These are phyloP conservation scores for Stramonita haemastoma DNA, from an alignment of 2,888 invertebrate genomes.

Conservation along the genomic window DNA sequence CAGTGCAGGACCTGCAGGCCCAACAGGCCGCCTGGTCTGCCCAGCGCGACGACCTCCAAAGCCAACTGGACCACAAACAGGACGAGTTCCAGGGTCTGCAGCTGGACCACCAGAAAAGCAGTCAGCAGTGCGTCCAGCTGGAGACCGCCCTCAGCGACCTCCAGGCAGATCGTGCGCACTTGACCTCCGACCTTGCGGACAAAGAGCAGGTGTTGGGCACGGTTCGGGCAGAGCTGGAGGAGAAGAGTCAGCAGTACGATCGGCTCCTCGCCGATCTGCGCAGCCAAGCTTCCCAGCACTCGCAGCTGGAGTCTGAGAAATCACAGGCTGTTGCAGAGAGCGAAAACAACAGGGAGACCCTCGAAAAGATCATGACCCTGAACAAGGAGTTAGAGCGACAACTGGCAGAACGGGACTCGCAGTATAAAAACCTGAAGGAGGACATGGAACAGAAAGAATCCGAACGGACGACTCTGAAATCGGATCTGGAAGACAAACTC, in stretches of 20 bases:
- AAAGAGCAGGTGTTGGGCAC: background rate
- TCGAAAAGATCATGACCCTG: background rate
- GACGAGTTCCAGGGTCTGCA: background rate
- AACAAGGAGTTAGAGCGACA: background rate
- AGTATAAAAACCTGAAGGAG: background rate
- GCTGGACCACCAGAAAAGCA: background rate
- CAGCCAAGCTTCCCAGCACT: background rate
- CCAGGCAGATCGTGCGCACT: background rate
- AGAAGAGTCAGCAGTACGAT: background rate
- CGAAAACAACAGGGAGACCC: background rate
- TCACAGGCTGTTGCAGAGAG: background rate
- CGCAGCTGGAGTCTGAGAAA: background rate
- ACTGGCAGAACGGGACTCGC: background rate
- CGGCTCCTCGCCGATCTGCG: background rate
- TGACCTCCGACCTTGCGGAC: background rate
- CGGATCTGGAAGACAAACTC: background rate
- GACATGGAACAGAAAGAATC: conserved; percentile 25
- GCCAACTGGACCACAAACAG: background rate
- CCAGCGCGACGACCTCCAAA: background rate
- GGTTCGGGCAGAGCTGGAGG: background rate
- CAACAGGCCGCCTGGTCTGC: background rate
- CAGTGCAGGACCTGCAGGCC: background rate
- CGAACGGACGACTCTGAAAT: background rate
- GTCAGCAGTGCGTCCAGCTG: background rate
- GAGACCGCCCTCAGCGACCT: background rate